Evolutionary conservation across 2,113 vertebrate species (phyloP).

Genomic region (Neodontobutis hainanensis): DNA sequence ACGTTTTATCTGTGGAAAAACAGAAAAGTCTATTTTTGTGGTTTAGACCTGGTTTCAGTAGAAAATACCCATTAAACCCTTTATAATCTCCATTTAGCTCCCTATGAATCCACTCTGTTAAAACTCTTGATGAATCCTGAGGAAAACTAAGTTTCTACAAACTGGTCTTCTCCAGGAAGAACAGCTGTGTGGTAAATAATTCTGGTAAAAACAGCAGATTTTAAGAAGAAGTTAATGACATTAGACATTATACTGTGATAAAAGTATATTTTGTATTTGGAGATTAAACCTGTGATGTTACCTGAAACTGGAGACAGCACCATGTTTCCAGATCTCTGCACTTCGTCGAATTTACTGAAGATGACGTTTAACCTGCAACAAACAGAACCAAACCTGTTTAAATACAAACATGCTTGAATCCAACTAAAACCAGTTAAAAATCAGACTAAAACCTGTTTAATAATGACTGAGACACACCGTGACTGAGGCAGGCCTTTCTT

Average conservation of each 20-base stretch:
- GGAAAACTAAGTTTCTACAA: constrained; percentile 13
- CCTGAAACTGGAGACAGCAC: constrained; percentile 86
- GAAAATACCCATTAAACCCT: too few relatives aligned
- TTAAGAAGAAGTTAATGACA: too few relatives aligned
- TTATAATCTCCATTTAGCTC: too few relatives aligned
- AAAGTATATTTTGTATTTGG: too few relatives aligned
- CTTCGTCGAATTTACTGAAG: constrained; percentile 96
- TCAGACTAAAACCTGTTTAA: background rate
- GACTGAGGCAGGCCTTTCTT: constrained; percentile 98
- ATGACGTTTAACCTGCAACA: constrained; percentile 92
- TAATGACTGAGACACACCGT: constrained; percentile 81
- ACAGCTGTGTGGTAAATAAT: constrained; percentile 31
- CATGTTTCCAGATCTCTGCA: constrained; percentile 96
- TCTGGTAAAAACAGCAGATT: too few relatives aligned
- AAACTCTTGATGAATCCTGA: background rate
- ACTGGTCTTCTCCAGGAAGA: constrained; percentile 60
- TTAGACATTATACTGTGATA: too few relatives aligned
- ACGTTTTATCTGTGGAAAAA: constrained; percentile 87
- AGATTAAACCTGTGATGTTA: constrained; percentile 55
- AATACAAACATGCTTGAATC: too few relatives aligned
- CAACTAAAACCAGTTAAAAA: background rate
- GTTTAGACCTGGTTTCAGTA: too few relatives aligned
- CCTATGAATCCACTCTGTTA: too few relatives aligned
- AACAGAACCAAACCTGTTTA: constrained; percentile 50
- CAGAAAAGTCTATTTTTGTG: background rate